phyloP scores from a whole-genome alignment of 1,140 invertebrate genomes.

The Tetramorium parvispinum region DNA sequence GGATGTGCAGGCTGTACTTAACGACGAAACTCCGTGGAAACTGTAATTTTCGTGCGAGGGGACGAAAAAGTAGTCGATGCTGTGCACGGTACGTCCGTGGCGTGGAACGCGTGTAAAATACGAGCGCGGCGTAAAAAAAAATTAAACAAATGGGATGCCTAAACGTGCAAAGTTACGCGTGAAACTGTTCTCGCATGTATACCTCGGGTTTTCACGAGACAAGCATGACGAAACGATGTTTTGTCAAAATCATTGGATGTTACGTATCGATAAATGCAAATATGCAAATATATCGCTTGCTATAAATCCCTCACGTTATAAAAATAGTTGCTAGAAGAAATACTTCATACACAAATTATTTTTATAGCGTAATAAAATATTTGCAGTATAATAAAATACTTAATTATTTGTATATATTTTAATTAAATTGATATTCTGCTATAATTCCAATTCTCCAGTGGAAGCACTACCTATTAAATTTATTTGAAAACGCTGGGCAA shows the following conservation, averaged over 20 bases:
- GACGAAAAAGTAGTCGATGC: slow-evolving; percentile 59
- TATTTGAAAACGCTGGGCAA: slow-evolving; percentile 3
- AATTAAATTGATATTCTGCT: not conserved
- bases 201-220: not conserved
- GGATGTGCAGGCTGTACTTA: slow-evolving; percentile 85
- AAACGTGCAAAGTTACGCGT: slow-evolving; percentile 46
- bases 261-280: slow-evolving; percentile 18
- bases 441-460: slow-evolving; percentile 19
- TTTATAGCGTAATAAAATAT: not conserved
- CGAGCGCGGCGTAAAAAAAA: slow-evolving; percentile 54
- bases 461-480: slow-evolving; percentile 2
- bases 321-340: not conserved
- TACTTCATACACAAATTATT: not conserved
- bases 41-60: slow-evolving; percentile 82
- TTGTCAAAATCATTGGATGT: slow-evolving; percentile 4
- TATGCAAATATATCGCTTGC: not conserved
- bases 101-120: slow-evolving; percentile 59
- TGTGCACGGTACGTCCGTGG: not conserved
- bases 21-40: slow-evolving; percentile 84
- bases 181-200: slow-evolving; percentile 10
- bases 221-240: not conserved
- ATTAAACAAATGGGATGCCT: slow-evolving; percentile 68
- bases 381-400: not conserved
- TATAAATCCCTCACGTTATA: not conserved
- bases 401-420: slow-evolving; percentile 20